Percentiles rank a stretch among this genome's conserved stretches.
Evolutionary conservation across 2,113 vertebrate genomes (phyloP).

Genomic region (Nannobrachium achirus): DNA sequence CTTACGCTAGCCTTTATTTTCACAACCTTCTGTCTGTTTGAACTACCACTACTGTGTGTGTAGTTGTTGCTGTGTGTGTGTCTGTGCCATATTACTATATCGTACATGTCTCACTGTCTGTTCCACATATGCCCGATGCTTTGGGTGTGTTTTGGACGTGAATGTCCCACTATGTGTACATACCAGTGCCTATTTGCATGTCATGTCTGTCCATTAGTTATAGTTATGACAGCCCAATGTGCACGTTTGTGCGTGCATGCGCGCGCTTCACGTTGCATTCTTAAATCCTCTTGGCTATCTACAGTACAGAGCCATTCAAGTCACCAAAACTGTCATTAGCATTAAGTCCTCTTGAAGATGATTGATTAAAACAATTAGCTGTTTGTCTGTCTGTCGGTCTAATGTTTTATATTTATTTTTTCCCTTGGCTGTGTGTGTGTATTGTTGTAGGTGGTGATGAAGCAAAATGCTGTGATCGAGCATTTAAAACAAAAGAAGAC

Average conservation of each 20-base stretch:
- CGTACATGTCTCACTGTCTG: no score
- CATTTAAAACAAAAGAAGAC: conserved; percentile 97
- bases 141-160: no score
- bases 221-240: neutral
- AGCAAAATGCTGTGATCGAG: conserved; percentile 95
- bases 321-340: no score
- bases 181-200: no score
- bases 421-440: conserved; percentile 3
- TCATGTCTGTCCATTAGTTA: no score
- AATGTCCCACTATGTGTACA: no score
- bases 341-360: no score
- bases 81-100: neutral
- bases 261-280: neutral
- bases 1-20: conserved; percentile 33
- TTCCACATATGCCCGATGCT: no score
- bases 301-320: no score
- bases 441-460: conserved; percentile 90
- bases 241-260: conserved; percentile 1
- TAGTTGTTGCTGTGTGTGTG: conserved; percentile 6
- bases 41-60: neutral
- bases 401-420: neutral
- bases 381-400: neutral
- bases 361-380: neutral
- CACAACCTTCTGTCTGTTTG: conserved; percentile 27
- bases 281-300: neutral